A percentile compares a stretch with the other conserved stretches of the same genome.
Evolutionary conservation across 2,113 vertebrate species (phyloP).

Genomic region (Spilogale gracilis): DNA sequence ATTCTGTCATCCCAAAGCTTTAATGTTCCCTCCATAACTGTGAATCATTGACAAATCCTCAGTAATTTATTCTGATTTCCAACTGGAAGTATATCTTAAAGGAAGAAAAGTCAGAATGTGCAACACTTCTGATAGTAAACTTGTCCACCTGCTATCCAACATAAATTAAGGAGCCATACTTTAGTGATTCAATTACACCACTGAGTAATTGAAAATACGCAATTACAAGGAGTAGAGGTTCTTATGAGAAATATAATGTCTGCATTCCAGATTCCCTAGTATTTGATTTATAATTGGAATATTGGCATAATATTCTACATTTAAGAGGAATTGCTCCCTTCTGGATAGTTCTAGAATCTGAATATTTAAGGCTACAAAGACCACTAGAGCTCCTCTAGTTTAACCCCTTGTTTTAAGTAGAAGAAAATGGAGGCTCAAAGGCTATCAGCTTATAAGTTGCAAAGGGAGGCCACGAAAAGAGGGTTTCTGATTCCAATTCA

Average conservation of each 20-base stretch:
- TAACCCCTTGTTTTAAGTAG: conserved; percentile 46
- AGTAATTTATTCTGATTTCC: conserved; percentile 79
- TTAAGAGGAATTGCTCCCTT: conserved; percentile 61
- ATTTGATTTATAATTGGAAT: conserved; percentile 78
- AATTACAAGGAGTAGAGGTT: conserved; percentile 77
- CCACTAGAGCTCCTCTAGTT: conserved; percentile 22
- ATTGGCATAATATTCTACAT: conserved; percentile 68
- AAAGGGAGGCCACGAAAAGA: background rate
- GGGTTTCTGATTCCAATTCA: background rate
- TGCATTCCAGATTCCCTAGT: conserved; percentile 68
- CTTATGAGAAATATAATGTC: conserved; percentile 76
- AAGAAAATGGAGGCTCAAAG: background rate
- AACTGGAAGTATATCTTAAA: conserved; percentile 73
- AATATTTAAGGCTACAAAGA: conserved; percentile 62
- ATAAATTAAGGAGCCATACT: conserved; percentile 80
- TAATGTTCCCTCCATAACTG: conserved; percentile 72
- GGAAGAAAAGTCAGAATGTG: conserved; percentile 73
- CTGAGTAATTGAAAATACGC: conserved; percentile 79
- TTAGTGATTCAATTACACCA: conserved; percentile 79
- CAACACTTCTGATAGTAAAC: conserved; percentile 80
- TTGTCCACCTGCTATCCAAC: conserved; percentile 76
- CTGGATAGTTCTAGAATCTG: conserved; percentile 53
- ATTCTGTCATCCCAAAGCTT: conserved; percentile 70
- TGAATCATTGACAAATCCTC: conserved; percentile 75
- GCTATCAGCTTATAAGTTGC: conserved; percentile 9